Conservation (phyloP, 2,113 vertebrate genomes). For the Neotragus moschatus region DNA sequence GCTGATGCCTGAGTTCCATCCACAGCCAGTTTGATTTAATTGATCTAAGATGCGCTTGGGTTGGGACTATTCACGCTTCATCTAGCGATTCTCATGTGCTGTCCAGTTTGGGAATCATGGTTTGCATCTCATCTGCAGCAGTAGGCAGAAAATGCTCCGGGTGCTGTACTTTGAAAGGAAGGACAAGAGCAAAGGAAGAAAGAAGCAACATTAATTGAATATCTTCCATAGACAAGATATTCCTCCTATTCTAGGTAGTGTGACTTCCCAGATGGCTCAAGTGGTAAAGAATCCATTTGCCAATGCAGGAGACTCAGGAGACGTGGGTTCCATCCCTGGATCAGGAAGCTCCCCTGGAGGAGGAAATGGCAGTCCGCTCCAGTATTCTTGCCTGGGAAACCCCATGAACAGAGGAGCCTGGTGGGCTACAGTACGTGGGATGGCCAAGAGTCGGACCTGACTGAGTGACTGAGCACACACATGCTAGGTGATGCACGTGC, state of each 20-base stretch:
- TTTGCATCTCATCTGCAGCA: fast-evolving
- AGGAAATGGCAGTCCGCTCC: neutral
- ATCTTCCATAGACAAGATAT: neutral
- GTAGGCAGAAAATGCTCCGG: neutral
- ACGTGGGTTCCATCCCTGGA: fast-evolving
- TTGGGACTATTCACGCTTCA: neutral
- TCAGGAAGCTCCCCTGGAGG: neutral
- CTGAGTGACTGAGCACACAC: neutral
- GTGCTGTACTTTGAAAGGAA: neutral
- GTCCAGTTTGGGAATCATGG: neutral
- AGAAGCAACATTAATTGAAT: neutral
- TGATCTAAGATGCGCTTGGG: neutral
- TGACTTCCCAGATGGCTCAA: neutral
- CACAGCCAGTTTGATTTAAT: neutral
- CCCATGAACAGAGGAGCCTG: neutral
- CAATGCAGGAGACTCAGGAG: neutral
- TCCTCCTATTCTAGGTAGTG: neutral
- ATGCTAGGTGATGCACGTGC: too few relatives aligned
- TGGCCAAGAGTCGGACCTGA: neutral
- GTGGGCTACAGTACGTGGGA: neutral
- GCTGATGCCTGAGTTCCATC: neutral
- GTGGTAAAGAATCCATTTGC: neutral
- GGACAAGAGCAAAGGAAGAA: neutral
- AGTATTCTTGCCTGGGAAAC: neutral
- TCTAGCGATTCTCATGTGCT: neutral